phyloP scores from a whole-genome alignment of 2,888 invertebrate species.

The Peribatodes rhomboidaria region DNA sequence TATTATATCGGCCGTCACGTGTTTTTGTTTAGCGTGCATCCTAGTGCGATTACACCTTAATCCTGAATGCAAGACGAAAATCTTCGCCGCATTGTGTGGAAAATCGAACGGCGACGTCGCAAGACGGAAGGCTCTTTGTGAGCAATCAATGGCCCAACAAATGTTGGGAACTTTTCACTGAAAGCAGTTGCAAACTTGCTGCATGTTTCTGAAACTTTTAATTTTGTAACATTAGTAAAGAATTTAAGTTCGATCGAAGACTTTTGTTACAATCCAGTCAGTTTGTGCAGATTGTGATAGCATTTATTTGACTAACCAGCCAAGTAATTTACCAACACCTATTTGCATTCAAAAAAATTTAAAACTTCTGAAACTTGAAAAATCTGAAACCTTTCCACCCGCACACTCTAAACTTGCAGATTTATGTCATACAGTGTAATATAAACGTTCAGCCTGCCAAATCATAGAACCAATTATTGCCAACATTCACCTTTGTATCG shows the following conservation, averaged over 20 bases:
- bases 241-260: background rate
- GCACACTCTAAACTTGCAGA: no score
- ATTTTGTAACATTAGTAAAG: background rate
- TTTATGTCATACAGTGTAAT: no score
- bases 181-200: constrained; percentile 71
- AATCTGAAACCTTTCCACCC: no score
- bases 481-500: no score
- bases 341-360: no score
- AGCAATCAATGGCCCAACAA: constrained; percentile 82
- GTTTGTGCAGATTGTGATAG: no score
- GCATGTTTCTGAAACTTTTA: constrained; percentile 1
- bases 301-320: background rate
- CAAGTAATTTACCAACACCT: no score
- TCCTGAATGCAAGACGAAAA: constrained; percentile 80
- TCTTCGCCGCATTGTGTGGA: constrained; percentile 78
- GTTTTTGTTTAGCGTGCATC: background rate
- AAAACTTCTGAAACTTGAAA: no score
- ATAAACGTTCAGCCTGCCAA: no score
- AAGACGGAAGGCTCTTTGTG: constrained; percentile 72
- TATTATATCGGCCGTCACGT: no score
- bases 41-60: constrained; percentile 54
- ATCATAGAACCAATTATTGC: no score
- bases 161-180: constrained; percentile 81
- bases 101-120: constrained; percentile 63
- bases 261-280: background rate